Evolutionary conservation across 2,888 invertebrate species (phyloP), one percentile per base, ranked within the genome.

Genomic region (Aleiodes alternator): DNA sequence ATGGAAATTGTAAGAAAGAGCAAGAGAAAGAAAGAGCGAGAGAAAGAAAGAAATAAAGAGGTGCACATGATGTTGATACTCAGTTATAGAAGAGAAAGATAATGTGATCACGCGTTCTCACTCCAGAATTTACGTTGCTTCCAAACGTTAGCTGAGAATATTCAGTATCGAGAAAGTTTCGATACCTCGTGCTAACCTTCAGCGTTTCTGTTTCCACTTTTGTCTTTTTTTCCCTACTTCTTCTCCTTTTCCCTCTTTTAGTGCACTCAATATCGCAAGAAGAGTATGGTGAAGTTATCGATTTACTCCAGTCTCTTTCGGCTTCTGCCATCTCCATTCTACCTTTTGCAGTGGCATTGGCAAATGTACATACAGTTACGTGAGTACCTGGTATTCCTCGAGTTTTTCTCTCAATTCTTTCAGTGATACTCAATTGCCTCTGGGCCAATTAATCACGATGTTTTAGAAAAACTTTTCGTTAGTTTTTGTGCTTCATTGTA

Each of bases 141-240:
- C 66, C 50, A 48, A 16, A 53, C 9, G 16, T 53, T 72, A 66
- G 31, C 70, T 31, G 31, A 75, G 75, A 64, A 75, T 75, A 75
- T 72, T 75, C 75, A 66, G 50, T 68, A 72, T 75, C 23, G 50
- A 57, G 14, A 75, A 75, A 75, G 66, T 75, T 75, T 75, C 75
- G 68, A 75, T 75, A 75, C 66, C 66, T 68, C 64, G 66, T 53
- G 70, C 71, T 57, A 70, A 57, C 57, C 29, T 56, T 38, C 11
- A n/a, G 23, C 56, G 14, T 29, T 50, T 57, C n/a, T 43, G 57
- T 43, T 31, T 64, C 61, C 61, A 38, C n/a, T 38, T 38, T 48
- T 23, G 38, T 48, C 16, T n/a, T n/a, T 56, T 6, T 29, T 38
- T 38, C 69, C 9, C 43, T 11, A 9, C 9, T 11, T n/a, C 11